A percentile compares a stretch with the other conserved stretches of the same genome.
Conservation (phyloP, 1,140 invertebrate species). For the Leptinotarsa undecemlineata region DNA sequence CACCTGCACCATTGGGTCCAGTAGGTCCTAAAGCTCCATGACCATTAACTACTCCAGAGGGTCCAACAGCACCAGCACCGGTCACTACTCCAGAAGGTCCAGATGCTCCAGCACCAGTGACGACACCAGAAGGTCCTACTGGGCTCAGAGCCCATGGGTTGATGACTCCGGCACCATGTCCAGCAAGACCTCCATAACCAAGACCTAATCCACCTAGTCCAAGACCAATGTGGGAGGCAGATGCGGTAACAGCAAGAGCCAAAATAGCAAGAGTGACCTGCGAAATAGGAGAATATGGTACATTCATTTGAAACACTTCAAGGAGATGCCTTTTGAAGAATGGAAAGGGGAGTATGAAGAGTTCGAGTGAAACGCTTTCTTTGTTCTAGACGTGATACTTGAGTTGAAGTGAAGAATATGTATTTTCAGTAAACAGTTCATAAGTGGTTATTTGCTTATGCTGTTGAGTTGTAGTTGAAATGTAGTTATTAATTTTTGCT, state of each 20-base stretch:
- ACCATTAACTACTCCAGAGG: conserved; percentile 20
- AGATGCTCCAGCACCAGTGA: conserved; percentile 20
- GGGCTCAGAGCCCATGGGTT: conserved; percentile 15
- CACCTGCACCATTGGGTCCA: conserved; percentile 11
- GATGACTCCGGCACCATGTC: conserved; percentile 9
- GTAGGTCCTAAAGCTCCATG: conserved; percentile 21
- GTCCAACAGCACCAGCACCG: conserved; percentile 17
- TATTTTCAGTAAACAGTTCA: no score
- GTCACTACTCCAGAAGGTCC: conserved; percentile 19
- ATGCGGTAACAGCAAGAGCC: conserved; percentile 1
- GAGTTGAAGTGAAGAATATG: no score
- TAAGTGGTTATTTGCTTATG: no score
- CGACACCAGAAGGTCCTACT: conserved; percentile 19
- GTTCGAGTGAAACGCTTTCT: no score
- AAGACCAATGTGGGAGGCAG: conserved; percentile 4
- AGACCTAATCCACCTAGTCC: neutral
- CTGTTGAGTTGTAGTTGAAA: no score
- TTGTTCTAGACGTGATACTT: no score
- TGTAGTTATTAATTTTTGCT: no score
- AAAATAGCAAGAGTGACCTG: neutral
- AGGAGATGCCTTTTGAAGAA: no score
- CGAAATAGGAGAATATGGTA: neutral
- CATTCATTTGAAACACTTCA: no score
- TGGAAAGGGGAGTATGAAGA: no score
- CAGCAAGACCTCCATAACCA: neutral